Conservation (phyloP, 1,140 invertebrate genomes). For the Sycophaga agraensis region DNA sequence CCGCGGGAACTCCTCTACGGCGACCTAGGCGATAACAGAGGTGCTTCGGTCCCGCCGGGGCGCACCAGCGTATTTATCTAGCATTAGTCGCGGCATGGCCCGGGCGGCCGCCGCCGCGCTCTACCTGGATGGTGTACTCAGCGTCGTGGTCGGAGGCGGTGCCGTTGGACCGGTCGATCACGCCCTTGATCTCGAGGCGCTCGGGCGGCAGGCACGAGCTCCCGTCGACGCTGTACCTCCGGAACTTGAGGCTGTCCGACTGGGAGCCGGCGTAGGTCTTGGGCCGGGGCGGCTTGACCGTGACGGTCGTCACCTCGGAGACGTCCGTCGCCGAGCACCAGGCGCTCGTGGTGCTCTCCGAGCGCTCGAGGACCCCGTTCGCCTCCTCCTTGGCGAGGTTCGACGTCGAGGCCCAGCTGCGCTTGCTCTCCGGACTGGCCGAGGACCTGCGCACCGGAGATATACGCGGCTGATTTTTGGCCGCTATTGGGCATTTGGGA, state of each 20-base stretch:
- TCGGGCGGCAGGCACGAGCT: background rate
- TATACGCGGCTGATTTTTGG: too few relatives aligned
- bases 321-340: constrained; percentile 44
- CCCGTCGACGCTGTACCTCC: constrained; percentile 40
- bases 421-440: constrained; percentile 36
- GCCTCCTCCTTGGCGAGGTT: constrained; percentile 55
- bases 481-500: too few relatives aligned
- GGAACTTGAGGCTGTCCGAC: constrained; percentile 39
- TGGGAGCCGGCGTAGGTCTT: constrained; percentile 41
- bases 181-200: constrained; percentile 47
- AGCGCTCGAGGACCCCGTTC: constrained; percentile 26
- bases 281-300: constrained; percentile 21
- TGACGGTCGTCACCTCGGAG: constrained; percentile 9
- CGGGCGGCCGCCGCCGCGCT: background rate
- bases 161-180: constrained; percentile 49
- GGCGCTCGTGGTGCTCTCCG: constrained; percentile 19
- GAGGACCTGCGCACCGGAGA: constrained; percentile 23
- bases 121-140: constrained; percentile 54
- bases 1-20: too few relatives aligned
- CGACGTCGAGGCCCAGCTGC: constrained; percentile 61
- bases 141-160: constrained; percentile 48
- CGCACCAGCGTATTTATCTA: too few relatives aligned
- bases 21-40: too few relatives aligned
- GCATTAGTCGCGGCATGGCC: too few relatives aligned
- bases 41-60: too few relatives aligned